Evolutionary conservation across 2,113 vertebrate genomes (phyloP).

Genomic region (Chitala chitala): DNA sequence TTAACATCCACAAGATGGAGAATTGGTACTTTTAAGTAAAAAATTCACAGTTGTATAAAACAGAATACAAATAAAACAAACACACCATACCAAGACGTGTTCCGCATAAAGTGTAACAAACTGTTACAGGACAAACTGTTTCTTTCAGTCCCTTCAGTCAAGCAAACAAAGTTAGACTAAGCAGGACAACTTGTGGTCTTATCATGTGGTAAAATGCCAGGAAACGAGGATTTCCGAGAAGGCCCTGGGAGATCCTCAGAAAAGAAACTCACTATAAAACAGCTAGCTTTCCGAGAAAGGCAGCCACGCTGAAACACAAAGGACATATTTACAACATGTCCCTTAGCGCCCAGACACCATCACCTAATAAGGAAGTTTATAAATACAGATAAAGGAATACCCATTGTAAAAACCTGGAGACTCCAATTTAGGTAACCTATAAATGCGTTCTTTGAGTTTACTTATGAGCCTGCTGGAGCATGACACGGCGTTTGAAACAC

Average conservation of each 20-base stretch:
- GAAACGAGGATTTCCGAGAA: too few species aligned
- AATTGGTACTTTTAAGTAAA: too few species aligned
- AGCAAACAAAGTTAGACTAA: not conserved
- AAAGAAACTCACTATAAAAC: too few species aligned
- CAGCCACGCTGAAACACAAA: not conserved
- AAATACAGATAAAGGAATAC: not conserved
- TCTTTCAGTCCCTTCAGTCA: not conserved
- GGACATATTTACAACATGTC: not conserved
- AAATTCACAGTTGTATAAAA: too few species aligned
- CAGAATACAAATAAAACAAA: not conserved
- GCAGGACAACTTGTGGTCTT: not conserved
- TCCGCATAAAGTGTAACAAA: not conserved
- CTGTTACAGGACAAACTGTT: too few species aligned
- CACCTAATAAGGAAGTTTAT: not conserved
- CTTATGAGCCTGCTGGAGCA: not conserved
- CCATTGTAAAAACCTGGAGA: not conserved
- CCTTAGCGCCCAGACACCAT: not conserved
- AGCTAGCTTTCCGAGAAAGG: slow-evolving; percentile 11
- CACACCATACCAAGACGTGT: not conserved
- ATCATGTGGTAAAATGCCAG: slow-evolving; percentile 4
- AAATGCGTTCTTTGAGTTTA: not conserved
- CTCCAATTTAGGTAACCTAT: not conserved
- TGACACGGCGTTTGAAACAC: not conserved
- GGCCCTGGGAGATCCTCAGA: not conserved
- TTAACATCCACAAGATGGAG: too few species aligned